A percentile compares a stretch with the other conserved stretches of the same genome.
phyloP scores from a whole-genome alignment of 2,888 invertebrate species.

The Mesorhabditis spiculigera region DNA sequence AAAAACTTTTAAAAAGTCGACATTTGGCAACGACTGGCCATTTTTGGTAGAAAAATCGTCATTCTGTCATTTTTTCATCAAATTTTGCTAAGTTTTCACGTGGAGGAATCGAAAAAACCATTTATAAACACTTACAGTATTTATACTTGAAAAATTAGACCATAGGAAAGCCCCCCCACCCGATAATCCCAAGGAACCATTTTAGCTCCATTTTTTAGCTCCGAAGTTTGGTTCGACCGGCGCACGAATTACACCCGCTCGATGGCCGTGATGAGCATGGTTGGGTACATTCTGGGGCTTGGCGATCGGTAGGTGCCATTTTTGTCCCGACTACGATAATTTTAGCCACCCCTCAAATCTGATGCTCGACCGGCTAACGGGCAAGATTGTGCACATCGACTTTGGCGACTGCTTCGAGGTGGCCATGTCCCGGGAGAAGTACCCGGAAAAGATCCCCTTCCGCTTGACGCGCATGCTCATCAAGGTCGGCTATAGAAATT shows the following conservation, averaged over 20 bases:
- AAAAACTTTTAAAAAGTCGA: background rate
- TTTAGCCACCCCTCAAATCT: conserved; percentile 94
- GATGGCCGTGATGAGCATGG: conserved; percentile 98
- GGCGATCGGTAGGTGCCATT: conserved; percentile 75
- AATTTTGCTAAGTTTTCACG: no score
- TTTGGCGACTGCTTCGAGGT: conserved; percentile 99
- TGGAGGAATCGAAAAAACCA: background rate
- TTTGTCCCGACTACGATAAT: conserved; percentile 3
- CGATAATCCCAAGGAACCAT: background rate
- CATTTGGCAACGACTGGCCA: no score
- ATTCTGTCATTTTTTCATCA: no score
- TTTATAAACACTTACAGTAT: background rate
- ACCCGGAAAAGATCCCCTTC: conserved; percentile 99
- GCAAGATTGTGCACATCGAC: conserved; percentile 97
- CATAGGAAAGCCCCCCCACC: background rate
- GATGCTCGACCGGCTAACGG: conserved; percentile 94
- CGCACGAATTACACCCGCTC: conserved; percentile 97
- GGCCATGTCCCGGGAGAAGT: conserved; percentile 97
- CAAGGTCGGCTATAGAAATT: conserved; percentile 84
- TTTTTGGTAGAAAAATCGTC: background rate
- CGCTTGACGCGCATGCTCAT: conserved; percentile 94
- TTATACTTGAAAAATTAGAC: no score
- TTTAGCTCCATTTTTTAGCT: conserved; percentile 25
- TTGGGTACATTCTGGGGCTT: conserved; percentile 89
- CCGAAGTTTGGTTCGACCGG: conserved; percentile 85